These are phyloP conservation scores for Megatriorchis doriae DNA, from an alignment of 2,113 vertebrate genomes.

Conservation along the genomic window DNA sequence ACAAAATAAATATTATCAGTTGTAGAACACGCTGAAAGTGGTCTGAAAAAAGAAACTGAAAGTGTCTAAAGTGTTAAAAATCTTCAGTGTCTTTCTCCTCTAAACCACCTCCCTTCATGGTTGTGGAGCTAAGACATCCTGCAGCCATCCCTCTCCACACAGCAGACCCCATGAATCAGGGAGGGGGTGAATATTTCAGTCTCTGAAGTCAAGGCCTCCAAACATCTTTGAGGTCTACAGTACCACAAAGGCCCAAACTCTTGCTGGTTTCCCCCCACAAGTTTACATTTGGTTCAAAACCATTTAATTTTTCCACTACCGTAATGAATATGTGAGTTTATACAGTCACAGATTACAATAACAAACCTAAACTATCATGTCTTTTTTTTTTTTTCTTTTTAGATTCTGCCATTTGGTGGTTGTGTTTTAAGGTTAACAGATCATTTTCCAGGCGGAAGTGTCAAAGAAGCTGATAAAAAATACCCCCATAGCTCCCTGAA, in stretches of 20 bases:
- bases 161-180: background rate
- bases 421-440: background rate
- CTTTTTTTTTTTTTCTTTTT: background rate
- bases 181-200: background rate
- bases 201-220: background rate
- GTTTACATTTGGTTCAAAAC: background rate
- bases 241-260: background rate
- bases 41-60: background rate
- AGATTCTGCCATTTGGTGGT: background rate
- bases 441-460: background rate
- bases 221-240: background rate
- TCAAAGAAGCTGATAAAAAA: background rate
- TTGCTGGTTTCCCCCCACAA: background rate
- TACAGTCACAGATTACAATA: background rate
- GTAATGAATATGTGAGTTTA: background rate
- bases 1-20: background rate
- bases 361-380: background rate
- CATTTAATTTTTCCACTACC: background rate
- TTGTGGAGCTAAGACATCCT: background rate
- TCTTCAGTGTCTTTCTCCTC: background rate
- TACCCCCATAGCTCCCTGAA: background rate
- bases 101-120: background rate
- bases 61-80: background rate
- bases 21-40: background rate
- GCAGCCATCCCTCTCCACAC: background rate